phyloP scores from a whole-genome alignment of 2,797 vertebrate species.

The Sebastes diaconus region DNA sequence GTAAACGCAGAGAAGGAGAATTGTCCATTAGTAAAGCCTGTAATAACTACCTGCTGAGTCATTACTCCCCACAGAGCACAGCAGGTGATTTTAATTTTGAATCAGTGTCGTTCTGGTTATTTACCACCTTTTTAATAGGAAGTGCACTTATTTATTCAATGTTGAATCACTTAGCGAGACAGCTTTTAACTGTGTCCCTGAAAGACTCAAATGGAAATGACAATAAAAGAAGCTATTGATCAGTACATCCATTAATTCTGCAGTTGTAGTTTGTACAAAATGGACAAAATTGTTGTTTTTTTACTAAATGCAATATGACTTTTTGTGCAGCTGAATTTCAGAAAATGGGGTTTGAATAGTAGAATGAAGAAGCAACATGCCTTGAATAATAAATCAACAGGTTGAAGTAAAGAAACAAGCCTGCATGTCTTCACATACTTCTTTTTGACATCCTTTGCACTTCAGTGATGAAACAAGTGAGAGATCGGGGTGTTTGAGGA shows the following conservation, averaged over 20 bases:
- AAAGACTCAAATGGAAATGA: not conserved
- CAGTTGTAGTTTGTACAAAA: not conserved
- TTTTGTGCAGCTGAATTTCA: not conserved
- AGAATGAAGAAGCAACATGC: not conserved
- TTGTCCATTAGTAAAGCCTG: constrained; percentile 32
- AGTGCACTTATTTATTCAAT: not conserved
- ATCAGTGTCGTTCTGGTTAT: not conserved
- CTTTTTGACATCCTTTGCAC: not conserved
- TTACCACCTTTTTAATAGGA: not conserved
- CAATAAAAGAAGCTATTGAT: not conserved
- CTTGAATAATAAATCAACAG: not conserved
- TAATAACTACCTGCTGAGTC: constrained; percentile 39
- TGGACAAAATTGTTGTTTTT: not conserved
- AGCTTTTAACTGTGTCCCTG: not conserved
- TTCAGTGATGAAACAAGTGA: not conserved
- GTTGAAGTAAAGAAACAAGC: not conserved
- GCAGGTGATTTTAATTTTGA: constrained; percentile 19
- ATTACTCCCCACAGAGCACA: constrained; percentile 5
- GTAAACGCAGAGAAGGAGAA: not conserved
- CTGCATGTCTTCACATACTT: not conserved
- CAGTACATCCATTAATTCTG: not conserved
- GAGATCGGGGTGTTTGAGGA: not conserved
- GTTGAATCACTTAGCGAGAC: not conserved
- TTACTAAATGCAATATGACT: not conserved
- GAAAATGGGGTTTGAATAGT: not conserved